A percentile compares a stretch with the other conserved stretches of the same genome.
phyloP scores from a whole-genome alignment of 1,140 invertebrate species.

The Tachypleus tridentatus region DNA sequence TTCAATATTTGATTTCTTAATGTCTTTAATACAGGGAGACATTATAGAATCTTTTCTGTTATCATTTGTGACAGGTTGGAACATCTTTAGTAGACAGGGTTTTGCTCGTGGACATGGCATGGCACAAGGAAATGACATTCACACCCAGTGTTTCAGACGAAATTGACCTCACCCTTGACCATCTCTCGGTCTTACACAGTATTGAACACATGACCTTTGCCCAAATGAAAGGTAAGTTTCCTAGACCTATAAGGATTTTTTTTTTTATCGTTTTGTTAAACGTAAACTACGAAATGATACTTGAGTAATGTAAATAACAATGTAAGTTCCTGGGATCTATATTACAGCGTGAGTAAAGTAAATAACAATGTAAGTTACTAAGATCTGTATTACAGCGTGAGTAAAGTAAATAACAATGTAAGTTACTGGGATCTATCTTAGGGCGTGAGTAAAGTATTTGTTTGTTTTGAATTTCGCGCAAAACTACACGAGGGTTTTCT shows the following conservation, averaged over 20 bases:
- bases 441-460: too few species aligned
- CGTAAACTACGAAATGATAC: too few species aligned
- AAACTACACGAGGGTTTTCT: too few species aligned
- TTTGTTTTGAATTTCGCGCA: too few species aligned
- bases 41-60: neutral
- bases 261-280: too few species aligned
- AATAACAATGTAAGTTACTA: too few species aligned
- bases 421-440: too few species aligned
- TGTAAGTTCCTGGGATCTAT: too few species aligned
- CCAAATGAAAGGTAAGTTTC: slow-evolving; percentile 88
- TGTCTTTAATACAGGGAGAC: neutral
- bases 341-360: too few species aligned
- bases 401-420: too few species aligned
- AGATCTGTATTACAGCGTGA: too few species aligned
- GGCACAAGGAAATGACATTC: slow-evolving; percentile 62
- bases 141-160: slow-evolving; percentile 47
- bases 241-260: neutral
- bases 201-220: slow-evolving; percentile 92
- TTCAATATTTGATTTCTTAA: neutral
- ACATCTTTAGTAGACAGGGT: slow-evolving; percentile 64
- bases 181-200: slow-evolving; percentile 66
- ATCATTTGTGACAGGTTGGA: slow-evolving; percentile 49
- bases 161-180: slow-evolving; percentile 84
- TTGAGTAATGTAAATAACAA: too few species aligned
- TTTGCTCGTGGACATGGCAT: slow-evolving; percentile 59